These are phyloP conservation scores for Zophobas morio DNA, from an alignment of 1,140 invertebrate species.

Conservation along the genomic window DNA sequence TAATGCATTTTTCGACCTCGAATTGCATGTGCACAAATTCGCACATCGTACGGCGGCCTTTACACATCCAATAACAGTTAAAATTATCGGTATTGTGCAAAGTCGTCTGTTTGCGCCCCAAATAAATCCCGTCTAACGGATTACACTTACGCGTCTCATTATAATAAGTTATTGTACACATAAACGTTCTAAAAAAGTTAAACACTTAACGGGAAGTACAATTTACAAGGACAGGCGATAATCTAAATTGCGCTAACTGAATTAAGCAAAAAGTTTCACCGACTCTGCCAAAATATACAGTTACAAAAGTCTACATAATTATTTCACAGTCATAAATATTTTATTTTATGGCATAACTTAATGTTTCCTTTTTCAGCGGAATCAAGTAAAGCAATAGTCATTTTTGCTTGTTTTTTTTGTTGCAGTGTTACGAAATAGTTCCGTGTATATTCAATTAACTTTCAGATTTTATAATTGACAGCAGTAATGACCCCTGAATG, in stretches of 20 bases:
- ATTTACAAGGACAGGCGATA: constrained; percentile 7
- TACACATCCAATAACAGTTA: constrained; percentile 1
- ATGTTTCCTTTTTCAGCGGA: constrained; percentile 17
- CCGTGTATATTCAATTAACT: constrained; percentile 13
- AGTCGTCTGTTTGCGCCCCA: constrained; percentile 8
- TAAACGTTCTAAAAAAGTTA: not conserved
- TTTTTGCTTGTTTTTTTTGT: constrained; percentile 3
- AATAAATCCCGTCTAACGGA: constrained; percentile 28
- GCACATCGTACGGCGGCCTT: not conserved
- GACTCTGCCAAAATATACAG: not conserved
- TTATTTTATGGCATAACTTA: constrained; percentile 17
- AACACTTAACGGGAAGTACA: constrained; percentile 11
- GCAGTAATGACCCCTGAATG: constrained; percentile 31
- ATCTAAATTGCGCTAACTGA: constrained; percentile 2
- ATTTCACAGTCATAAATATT: constrained; percentile 18
- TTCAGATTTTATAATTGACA: constrained; percentile 19
- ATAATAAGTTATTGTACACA: not conserved
- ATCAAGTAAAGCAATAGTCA: constrained; percentile 7
- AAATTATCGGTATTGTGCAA: constrained; percentile 29
- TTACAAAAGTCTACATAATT: constrained; percentile 13
- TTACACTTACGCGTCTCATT: not conserved
- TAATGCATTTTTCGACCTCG: constrained; percentile 5
- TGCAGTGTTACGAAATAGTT: constrained; percentile 10
- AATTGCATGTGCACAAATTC: not conserved
- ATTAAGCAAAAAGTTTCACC: constrained; percentile 31